A percentile compares a stretch with the other conserved stretches of the same genome.
Evolutionary conservation across 2,797 vertebrate genomes (phyloP).

Genomic region (Fistularia commersonii): DNA sequence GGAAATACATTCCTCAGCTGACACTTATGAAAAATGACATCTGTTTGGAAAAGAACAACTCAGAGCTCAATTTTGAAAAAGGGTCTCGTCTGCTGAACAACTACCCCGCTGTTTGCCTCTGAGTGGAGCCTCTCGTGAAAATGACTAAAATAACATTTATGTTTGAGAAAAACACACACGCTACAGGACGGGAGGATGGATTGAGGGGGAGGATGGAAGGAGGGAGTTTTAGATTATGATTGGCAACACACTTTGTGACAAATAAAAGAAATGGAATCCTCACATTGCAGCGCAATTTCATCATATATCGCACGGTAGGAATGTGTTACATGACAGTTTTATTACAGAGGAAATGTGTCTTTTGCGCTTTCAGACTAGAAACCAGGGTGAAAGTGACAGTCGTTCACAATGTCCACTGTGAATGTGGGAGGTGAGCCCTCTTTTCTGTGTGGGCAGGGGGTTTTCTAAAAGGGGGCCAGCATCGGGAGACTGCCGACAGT

Average conservation of each 20-base stretch:
- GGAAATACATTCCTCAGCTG: slow-evolving; percentile 60
- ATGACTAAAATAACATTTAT: too few relatives aligned
- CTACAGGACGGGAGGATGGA: too few relatives aligned
- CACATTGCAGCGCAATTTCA: slow-evolving; percentile 28
- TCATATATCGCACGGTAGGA: slow-evolving; percentile 21
- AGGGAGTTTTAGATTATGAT: slow-evolving; percentile 7
- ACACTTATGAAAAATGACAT: slow-evolving; percentile 68
- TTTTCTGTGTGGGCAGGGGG: slow-evolving; percentile 35
- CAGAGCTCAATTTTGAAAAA: slow-evolving; percentile 56
- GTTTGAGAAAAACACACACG: too few relatives aligned
- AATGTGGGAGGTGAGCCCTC: slow-evolving; percentile 19
- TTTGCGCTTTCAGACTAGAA: slow-evolving; percentile 4
- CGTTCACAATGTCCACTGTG: slow-evolving; percentile 18
- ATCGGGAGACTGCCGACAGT: slow-evolving; percentile 5
- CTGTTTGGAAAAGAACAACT: slow-evolving; percentile 57
- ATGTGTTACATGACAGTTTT: slow-evolving; percentile 19
- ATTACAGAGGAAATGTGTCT: slow-evolving; percentile 15
- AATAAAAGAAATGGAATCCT: slow-evolving; percentile 8
- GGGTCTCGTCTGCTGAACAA: slow-evolving; percentile 48
- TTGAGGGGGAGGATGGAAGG: not conserved
- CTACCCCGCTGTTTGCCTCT: slow-evolving; percentile 44
- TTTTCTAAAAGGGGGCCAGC: slow-evolving; percentile 30
- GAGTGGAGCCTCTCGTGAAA: too few relatives aligned
- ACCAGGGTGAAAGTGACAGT: slow-evolving; percentile 13
- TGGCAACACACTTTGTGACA: slow-evolving; percentile 6